A percentile compares a stretch with the other conserved stretches of the same genome.
These are phyloP conservation scores for Ischnus inquisitorius DNA, from an alignment of 2,888 invertebrate species.

Conservation along the genomic window DNA sequence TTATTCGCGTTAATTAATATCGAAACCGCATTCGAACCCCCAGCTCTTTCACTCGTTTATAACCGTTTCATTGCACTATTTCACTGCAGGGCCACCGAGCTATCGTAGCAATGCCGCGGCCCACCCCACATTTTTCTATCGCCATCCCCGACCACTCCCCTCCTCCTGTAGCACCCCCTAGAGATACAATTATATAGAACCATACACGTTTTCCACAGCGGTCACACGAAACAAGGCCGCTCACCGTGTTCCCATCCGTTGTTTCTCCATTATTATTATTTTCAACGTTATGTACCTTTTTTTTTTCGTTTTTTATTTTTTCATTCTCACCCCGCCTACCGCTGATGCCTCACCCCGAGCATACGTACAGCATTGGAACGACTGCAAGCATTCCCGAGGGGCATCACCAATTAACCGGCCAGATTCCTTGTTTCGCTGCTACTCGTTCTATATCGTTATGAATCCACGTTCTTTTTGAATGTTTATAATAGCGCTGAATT, in stretches of 20 bases:
- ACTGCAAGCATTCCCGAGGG: conserved; percentile 63
- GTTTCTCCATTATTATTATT: conserved; percentile 65
- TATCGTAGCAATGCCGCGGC: conserved; percentile 37
- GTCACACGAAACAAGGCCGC: conserved; percentile 54
- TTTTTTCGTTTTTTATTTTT: conserved; percentile 45
- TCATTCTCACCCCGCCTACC: conserved; percentile 36
- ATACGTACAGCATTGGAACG: conserved; percentile 38
- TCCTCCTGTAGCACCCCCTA: conserved; percentile 58
- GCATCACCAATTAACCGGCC: conserved; percentile 71
- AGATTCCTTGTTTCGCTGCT: conserved; percentile 66
- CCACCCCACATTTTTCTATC: conserved; percentile 53
- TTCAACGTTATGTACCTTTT: conserved; percentile 49
- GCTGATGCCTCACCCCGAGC: conserved; percentile 25
- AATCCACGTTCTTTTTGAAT: conserved; percentile 67
- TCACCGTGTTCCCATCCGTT: conserved; percentile 53
- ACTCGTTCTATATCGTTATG: conserved; percentile 1
- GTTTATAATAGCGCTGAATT: conserved; percentile 62
- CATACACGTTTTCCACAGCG: conserved; percentile 59
- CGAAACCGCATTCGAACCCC: conserved; percentile 68
- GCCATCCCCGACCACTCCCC: conserved; percentile 1
- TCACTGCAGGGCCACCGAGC: conserved; percentile 55
- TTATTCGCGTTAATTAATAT: conserved; percentile 80
- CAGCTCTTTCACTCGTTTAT: conserved; percentile 71
- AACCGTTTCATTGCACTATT: conserved; percentile 71
- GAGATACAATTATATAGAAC: conserved; percentile 67